Base-by-base conservation (phyloP, 2,888 invertebrate genomes). In the Trypoxylon attenuatum region DNA sequence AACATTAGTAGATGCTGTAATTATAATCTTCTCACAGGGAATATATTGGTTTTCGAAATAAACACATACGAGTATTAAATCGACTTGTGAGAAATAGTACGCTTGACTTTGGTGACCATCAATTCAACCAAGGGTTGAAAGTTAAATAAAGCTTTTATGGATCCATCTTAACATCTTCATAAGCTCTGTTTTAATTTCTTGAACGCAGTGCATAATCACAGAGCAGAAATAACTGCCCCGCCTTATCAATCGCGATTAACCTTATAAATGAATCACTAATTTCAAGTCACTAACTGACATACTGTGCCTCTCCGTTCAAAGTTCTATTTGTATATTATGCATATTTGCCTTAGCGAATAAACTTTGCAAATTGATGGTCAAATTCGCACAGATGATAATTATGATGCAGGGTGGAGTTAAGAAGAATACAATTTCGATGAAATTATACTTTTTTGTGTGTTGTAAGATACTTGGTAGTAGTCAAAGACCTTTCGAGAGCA, bases 191-290 rank as follows among this genome's bases (percentile, higher is more conserved):
- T 45, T 22, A 54, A 54, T 55, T 54, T 55, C 68, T 56, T 42
- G 56, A 64, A 43, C 18, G 42, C 49, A 55, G 33, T 39, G 38
- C 58, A 49, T 60, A 65, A 69, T 65, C 46, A 13, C 45, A 6
- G 22, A 45, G 29, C 58, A 23, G 58, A 56, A 66, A 66, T 66
- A 69, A 55, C 69, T 58, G 66, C 22, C 49, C 55, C 8, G 61
- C 51, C 55, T 67, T 67, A 59, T 63, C 67, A 47, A 49, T 53
- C 42, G 47, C 46, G 58, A 67, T 67, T 63, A 68, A 67, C 54
- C 69, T 50, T 43, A 50, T 52, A 51, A 59, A 59, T 59, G 59
- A 62, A 61, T 59, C 57, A 65, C 55, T 69, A 67, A 67, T 56
- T 53, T 53, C 58, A 53, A 53, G 54, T 53, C 49, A 54, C 39